These are phyloP conservation scores for Pseudopleuronectes americanus DNA, from an alignment of 2,797 vertebrate genomes.

Conservation along the genomic window DNA sequence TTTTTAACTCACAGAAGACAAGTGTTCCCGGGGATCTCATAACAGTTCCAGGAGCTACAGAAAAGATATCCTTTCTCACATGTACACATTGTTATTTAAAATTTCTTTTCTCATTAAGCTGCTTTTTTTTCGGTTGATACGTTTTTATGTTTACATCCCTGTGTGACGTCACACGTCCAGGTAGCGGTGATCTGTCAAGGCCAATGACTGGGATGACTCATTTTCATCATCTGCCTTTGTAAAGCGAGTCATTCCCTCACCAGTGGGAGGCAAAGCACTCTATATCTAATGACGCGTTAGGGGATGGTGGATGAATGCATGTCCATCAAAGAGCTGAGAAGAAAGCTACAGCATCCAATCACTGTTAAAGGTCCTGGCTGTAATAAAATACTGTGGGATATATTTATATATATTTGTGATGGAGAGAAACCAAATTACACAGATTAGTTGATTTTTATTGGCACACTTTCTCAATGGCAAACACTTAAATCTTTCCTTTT, in stretches of 20 bases:
- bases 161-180: neutral
- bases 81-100: neutral
- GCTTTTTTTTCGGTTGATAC: neutral
- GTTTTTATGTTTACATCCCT: neutral
- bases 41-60: slow-evolving; percentile 83
- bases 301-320: slow-evolving; percentile 19
- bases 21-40: slow-evolving; percentile 85
- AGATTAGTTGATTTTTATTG: slow-evolving; percentile 38
- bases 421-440: slow-evolving; percentile 34
- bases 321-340: slow-evolving; percentile 47
- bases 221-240: neutral
- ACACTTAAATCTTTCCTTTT: slow-evolving; percentile 67
- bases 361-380: slow-evolving; percentile 52
- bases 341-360: slow-evolving; percentile 41
- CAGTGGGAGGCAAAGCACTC: slow-evolving; percentile 20
- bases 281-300: slow-evolving; percentile 36
- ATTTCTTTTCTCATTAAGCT: slow-evolving; percentile 8
- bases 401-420: neutral
- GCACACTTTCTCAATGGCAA: slow-evolving; percentile 44
- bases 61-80: slow-evolving; percentile 88
- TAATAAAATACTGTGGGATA: slow-evolving; percentile 24
- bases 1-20: slow-evolving; percentile 87
- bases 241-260: slow-evolving; percentile 8
- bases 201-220: neutral
- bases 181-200: neutral